Evolutionary conservation across 2,888 invertebrate species (phyloP), one percentile per base, ranked within the genome.

Genomic region (Phyto melanocephala): DNA sequence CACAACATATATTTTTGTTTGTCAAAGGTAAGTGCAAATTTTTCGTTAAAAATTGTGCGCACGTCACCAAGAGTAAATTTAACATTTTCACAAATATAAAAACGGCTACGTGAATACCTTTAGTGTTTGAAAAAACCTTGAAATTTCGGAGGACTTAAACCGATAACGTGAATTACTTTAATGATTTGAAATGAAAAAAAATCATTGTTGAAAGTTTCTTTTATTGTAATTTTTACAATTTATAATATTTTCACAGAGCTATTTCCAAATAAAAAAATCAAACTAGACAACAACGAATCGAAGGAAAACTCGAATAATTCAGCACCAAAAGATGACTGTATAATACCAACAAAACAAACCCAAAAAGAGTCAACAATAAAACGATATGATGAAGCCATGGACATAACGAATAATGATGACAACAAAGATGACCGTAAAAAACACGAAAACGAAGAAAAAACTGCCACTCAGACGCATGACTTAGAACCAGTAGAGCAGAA

Each of bases 251-350:
- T 79, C 7, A 1, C 68, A 89, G 90, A 89, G 80, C 84, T 86
- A 77, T 85, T 86, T 60, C 88, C 87, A 2, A 87, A 86, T 65
- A 88, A 87, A 71, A 87, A 87, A 80, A 85, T 79, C 6, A 86
- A 86, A 65, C 85, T 89, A n/a, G 89, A 88, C 10, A 75, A 71
- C 6, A 81, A 62, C 54, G 85, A 86, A 63, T 82, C 84, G 13
- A 85, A 83, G 37, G 86, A 87, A 60, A 84, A 83, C 37, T 82
- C 76, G 77, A 74, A 80, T 42, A 72, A 45, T 17, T 74, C 60
- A 52, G 13, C 80, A 52, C 47, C 58, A 20, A 81, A 85, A 62
- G 84, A 85, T 7, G 85, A 83, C 8, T 70, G 81, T 56, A 63
- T 78, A 17, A 28, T 33, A 76, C n/a, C 45, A 62, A 50, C 7